These are phyloP conservation scores for Sus scrofa DNA, from an alignment of 2,113 vertebrate species.

Conservation along the genomic window T2T-Sscrofa CM000824.6:142558501-142559000, in stretches of 20 bases:
- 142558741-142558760: slow-evolving; percentile 14
- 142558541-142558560: slow-evolving; percentile 10
- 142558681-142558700: background rate
- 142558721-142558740: slow-evolving; percentile 4
- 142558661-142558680: slow-evolving; percentile 54
- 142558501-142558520: background rate
- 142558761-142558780: slow-evolving; percentile 66
- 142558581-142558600: background rate
- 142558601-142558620: slow-evolving; percentile 28
- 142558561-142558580: slow-evolving; percentile 51
- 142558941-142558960: no score
- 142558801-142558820: no score
- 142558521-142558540: slow-evolving; percentile 37
- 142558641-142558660: slow-evolving; percentile 43
- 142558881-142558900: no score
- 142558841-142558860: no score
- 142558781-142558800: no score
- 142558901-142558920: no score
- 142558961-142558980: no score
- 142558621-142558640: background rate
- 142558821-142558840: no score
- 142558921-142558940: no score
- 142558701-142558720: background rate
- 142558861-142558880: no score
- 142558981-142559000: no score